Evolutionary conservation across 2,888 invertebrate genomes (phyloP).

Genomic region (Shargacucullia verbasci): DNA sequence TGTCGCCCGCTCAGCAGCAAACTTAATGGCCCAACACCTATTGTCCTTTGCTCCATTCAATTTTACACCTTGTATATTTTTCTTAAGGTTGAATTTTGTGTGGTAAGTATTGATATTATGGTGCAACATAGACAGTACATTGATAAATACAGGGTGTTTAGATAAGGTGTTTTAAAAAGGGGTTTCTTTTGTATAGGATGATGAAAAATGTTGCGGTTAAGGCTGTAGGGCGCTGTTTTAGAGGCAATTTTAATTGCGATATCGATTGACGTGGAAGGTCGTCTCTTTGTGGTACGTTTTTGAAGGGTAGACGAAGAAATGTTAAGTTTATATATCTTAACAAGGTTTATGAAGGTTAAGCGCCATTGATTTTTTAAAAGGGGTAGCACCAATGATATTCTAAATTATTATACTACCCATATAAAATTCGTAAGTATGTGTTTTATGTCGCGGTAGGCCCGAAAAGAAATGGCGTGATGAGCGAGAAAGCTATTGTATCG

Average conservation of each 20-base stretch:
- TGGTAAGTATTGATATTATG: constrained; percentile 4
- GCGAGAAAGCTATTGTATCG: too few relatives aligned
- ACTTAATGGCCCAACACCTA: constrained; percentile 55
- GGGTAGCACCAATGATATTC: too few relatives aligned
- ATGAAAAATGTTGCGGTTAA: constrained; percentile 58
- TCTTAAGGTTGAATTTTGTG: constrained; percentile 5
- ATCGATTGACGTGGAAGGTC: constrained; percentile 35
- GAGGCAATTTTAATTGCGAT: constrained; percentile 49
- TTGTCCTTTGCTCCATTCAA: constrained; percentile 24
- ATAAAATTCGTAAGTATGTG: too few relatives aligned
- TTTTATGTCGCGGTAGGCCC: too few relatives aligned
- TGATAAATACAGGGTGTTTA: constrained; percentile 60
- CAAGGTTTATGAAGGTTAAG: too few relatives aligned
- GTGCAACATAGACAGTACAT: constrained; percentile 50
- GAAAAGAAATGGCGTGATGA: too few relatives aligned
- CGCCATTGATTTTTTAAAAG: too few relatives aligned
- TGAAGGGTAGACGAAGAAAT: neutral
- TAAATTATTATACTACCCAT: too few relatives aligned
- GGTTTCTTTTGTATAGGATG: constrained; percentile 52
- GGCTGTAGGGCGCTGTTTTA: constrained; percentile 46
- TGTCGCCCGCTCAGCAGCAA: constrained; percentile 42
- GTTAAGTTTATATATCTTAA: too few relatives aligned
- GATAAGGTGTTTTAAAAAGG: constrained; percentile 58
- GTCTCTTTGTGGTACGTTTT: constrained; percentile 11
- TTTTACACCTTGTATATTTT: constrained; percentile 3